Evolutionary conservation across 2,113 vertebrate species (phyloP).

Genomic region (Eira barbara): DNA sequence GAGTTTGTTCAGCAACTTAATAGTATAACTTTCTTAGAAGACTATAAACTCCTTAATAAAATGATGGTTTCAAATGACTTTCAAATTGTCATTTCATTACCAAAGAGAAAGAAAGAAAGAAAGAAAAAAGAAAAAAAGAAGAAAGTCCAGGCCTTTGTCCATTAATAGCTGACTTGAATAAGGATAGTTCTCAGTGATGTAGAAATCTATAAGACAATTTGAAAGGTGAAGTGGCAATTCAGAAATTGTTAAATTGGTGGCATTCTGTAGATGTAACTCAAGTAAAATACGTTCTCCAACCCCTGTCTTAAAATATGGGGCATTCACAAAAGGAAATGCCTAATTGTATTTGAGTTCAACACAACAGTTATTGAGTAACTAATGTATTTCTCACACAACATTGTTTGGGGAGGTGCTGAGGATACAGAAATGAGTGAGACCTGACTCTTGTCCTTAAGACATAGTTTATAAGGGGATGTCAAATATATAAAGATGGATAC

Average conservation of each 20-base stretch:
- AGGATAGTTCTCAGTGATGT: neutral
- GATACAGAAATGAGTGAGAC: neutral
- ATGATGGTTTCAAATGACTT: slow-evolving; percentile 33
- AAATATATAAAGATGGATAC: neutral
- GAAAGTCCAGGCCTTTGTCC: neutral
- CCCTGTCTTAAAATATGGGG: neutral
- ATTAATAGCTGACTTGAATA: slow-evolving; percentile 30
- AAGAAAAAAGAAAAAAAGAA: neutral
- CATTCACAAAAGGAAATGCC: neutral
- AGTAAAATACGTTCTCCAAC: slow-evolving; percentile 22
- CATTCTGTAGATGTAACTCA: neutral
- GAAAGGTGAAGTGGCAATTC: slow-evolving; percentile 29
- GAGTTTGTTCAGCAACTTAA: slow-evolving; percentile 53
- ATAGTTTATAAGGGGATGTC: neutral
- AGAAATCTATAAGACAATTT: slow-evolving; percentile 17
- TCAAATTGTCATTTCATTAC: slow-evolving; percentile 37
- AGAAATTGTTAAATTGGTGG: neutral
- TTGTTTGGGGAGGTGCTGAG: neutral
- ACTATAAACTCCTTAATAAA: slow-evolving; percentile 48
- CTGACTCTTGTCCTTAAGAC: neutral
- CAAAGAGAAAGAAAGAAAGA: neutral
- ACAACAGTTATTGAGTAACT: neutral
- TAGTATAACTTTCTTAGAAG: slow-evolving; percentile 42
- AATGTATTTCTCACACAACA: neutral
- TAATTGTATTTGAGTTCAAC: slow-evolving; percentile 30